Evolutionary conservation across 2,888 invertebrate genomes (phyloP).

Genomic region (Tinea pellionella): DNA sequence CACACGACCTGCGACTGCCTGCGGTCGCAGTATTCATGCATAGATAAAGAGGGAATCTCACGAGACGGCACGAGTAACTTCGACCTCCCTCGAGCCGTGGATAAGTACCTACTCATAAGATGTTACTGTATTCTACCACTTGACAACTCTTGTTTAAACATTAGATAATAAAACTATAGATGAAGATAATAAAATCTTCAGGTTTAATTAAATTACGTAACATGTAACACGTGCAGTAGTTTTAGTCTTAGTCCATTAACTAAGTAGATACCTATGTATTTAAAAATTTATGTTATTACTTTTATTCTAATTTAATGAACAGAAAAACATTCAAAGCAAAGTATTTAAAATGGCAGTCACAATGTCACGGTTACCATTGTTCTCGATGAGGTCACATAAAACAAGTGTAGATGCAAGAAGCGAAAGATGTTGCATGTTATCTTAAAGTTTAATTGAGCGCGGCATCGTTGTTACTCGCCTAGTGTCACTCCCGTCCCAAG

Average conservation of each 20-base stretch:
- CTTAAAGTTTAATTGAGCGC: constrained; percentile 78
- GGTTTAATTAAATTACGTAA: too few species aligned
- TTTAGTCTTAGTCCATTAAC: too few species aligned
- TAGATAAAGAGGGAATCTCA: constrained; percentile 33
- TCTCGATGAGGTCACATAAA: neutral
- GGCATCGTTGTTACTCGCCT: constrained; percentile 23
- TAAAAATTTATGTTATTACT: too few species aligned
- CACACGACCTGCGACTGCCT: constrained; percentile 24
- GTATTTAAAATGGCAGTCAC: too few species aligned
- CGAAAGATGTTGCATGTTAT: constrained; percentile 59
- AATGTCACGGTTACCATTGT: too few species aligned
- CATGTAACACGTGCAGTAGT: too few species aligned
- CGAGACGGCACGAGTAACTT: neutral
- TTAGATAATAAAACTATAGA: too few species aligned
- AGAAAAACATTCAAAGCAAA: too few species aligned
- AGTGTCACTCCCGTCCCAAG: neutral
- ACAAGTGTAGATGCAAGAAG: neutral
- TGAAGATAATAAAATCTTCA: too few species aligned
- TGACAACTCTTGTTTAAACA: constrained; percentile 33
- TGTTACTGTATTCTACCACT: constrained; percentile 36
- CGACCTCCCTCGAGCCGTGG: neutral
- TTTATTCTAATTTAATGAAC: too few species aligned
- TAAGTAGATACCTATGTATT: too few species aligned
- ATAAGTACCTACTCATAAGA: constrained; percentile 40
- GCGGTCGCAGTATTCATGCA: constrained; percentile 27